These are phyloP conservation scores for Poicephalus meyeri DNA, from an alignment of 2,113 vertebrate species.

Conservation along the genomic window DNA sequence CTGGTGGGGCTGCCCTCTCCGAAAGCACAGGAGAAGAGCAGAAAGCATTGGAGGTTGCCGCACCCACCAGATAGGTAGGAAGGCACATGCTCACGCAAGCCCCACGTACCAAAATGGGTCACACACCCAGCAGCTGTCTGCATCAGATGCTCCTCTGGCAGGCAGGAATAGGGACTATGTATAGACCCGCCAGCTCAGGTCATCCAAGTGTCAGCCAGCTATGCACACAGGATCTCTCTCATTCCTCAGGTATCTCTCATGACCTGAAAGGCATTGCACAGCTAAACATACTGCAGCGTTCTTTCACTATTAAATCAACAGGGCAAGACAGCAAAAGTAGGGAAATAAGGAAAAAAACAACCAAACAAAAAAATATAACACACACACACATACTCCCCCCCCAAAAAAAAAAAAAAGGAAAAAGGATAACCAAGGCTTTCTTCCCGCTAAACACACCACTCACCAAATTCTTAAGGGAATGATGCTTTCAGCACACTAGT, in stretches of 20 bases:
- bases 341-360: no score
- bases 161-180: neutral
- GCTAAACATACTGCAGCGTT: neutral
- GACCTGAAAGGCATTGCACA: neutral
- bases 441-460: neutral
- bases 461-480: neutral
- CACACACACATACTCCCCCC: no score
- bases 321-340: neutral
- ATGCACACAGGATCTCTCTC: neutral
- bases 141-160: neutral
- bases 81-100: neutral
- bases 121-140: neutral
- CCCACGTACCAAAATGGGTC: neutral
- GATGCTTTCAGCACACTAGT: slow-evolving; percentile 12
- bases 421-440: neutral
- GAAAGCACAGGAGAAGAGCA: neutral
- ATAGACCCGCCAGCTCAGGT: neutral
- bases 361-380: no score
- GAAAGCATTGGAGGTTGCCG: fast-evolving
- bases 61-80: neutral
- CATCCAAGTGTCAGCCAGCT: slow-evolving; percentile 1
- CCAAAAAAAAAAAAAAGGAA: neutral
- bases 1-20: neutral
- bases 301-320: neutral
- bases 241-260: neutral